A percentile compares a stretch with the other conserved stretches of the same genome.
Evolutionary conservation across 2,113 vertebrate genomes (phyloP).

Genomic region (Macrotus californicus): DNA sequence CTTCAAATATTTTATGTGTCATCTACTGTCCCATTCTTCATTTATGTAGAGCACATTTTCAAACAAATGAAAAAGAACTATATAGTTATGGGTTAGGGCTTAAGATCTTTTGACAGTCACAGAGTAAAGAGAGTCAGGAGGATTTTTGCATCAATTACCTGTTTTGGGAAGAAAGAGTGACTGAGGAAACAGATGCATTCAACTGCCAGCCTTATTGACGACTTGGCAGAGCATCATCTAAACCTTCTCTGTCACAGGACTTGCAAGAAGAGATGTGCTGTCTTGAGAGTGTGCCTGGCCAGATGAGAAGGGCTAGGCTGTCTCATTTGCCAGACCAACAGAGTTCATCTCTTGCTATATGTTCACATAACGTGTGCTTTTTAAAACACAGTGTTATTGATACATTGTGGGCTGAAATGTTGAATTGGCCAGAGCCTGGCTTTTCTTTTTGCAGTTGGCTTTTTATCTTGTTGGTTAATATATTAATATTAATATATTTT

Average conservation of each 20-base stretch:
- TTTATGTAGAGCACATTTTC: not conserved
- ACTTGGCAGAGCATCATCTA: no score
- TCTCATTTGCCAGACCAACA: not conserved
- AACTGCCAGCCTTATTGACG: not conserved
- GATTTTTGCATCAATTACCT: not conserved
- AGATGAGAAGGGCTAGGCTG: not conserved
- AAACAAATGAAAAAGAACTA: not conserved
- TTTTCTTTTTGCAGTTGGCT: not conserved
- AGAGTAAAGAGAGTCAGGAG: not conserved
- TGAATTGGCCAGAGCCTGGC: not conserved
- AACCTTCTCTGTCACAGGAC: not conserved
- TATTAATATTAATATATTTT: no score
- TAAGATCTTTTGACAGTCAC: not conserved
- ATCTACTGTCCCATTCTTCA: not conserved
- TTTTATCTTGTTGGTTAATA: slow-evolving; percentile 10
- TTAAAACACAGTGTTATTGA: not conserved
- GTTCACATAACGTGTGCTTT: not conserved
- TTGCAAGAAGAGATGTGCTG: not conserved
- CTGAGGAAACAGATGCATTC: not conserved
- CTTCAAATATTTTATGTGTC: not conserved
- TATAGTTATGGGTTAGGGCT: not conserved
- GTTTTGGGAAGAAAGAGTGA: not conserved
- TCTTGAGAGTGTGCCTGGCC: not conserved
- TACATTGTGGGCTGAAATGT: not conserved
- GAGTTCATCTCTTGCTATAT: not conserved